These are phyloP conservation scores for Aphaenogaster floridana DNA, from an alignment of 1,140 invertebrate genomes.

Conservation along the genomic window DNA sequence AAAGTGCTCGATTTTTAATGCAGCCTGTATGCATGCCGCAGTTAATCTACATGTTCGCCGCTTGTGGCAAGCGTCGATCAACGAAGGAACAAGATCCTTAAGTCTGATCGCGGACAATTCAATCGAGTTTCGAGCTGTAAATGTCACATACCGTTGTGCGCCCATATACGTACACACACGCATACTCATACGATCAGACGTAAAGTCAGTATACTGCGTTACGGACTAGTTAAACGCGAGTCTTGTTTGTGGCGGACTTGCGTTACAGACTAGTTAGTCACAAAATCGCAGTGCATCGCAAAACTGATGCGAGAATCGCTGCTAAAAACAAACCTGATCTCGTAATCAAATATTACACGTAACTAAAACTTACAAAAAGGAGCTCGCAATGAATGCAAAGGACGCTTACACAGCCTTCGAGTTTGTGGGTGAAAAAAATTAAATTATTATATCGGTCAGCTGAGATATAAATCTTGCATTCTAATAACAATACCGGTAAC, in stretches of 20 bases:
- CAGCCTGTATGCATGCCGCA: background rate
- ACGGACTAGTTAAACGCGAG: constrained; percentile 55
- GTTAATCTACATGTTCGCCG: constrained; percentile 27
- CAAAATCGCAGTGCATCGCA: constrained; percentile 38
- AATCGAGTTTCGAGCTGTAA: constrained; percentile 24
- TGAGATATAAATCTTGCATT: constrained; percentile 2
- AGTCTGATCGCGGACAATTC: constrained; percentile 39
- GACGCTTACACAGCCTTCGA: background rate
- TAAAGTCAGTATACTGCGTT: constrained; percentile 34
- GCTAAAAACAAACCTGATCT: background rate
- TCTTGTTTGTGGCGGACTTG: constrained; percentile 11
- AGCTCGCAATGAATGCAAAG: background rate
- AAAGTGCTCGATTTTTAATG: constrained; percentile 17
- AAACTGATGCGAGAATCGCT: background rate
- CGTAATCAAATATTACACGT: background rate
- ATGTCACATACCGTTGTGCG: constrained; percentile 8
- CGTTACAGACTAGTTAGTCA: constrained; percentile 58
- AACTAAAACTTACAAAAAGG: constrained; percentile 5
- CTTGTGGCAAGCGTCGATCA: background rate
- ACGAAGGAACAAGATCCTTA: constrained; percentile 40
- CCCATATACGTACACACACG: background rate
- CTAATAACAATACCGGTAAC: background rate
- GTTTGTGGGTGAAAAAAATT: background rate
- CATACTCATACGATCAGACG: constrained; percentile 2
- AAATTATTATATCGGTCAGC: background rate